Evolutionary conservation across 2,797 vertebrate species (phyloP).

Genomic region (Esox masquinongy): DNA sequence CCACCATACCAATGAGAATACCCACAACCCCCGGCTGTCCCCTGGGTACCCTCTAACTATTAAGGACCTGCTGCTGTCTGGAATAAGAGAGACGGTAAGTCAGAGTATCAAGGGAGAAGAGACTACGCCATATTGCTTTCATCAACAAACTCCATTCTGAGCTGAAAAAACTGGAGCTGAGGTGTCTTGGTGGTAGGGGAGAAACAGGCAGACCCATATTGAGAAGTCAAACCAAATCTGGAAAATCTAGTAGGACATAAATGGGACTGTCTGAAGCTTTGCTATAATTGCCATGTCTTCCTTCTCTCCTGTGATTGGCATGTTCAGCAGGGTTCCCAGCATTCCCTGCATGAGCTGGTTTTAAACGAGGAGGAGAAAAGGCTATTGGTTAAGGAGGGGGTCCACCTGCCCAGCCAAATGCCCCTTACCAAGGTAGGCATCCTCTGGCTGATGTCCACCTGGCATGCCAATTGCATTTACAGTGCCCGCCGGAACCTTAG

Average conservation of each 20-base stretch:
- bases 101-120: background rate
- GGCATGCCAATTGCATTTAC: background rate
- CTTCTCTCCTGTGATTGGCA: slow-evolving; percentile 48
- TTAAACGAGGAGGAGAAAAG: slow-evolving; percentile 94
- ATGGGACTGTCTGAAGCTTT: background rate
- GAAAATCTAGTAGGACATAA: background rate
- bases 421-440: slow-evolving; percentile 88
- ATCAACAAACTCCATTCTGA: background rate
- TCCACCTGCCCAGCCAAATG: slow-evolving; percentile 83
- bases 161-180: background rate
- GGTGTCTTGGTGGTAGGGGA: slow-evolving; percentile 47
- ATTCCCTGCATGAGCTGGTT: slow-evolving; percentile 81
- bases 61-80: slow-evolving; percentile 87
- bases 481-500: too few relatives aligned
- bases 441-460: background rate
- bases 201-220: slow-evolving; percentile 11
- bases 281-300: slow-evolving; percentile 26
- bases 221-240: slow-evolving; percentile 1
- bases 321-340: slow-evolving; percentile 60
- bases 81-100: slow-evolving; percentile 51
- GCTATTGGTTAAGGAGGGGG: slow-evolving; percentile 89
- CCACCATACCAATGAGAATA: slow-evolving; percentile 50
- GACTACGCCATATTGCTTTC: background rate
- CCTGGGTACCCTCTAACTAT: slow-evolving; percentile 77
- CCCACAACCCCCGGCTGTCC: slow-evolving; percentile 36